These are phyloP conservation scores for Ecdyonurus torrentis DNA, from an alignment of 2,888 invertebrate species.

Conservation along the genomic window DNA sequence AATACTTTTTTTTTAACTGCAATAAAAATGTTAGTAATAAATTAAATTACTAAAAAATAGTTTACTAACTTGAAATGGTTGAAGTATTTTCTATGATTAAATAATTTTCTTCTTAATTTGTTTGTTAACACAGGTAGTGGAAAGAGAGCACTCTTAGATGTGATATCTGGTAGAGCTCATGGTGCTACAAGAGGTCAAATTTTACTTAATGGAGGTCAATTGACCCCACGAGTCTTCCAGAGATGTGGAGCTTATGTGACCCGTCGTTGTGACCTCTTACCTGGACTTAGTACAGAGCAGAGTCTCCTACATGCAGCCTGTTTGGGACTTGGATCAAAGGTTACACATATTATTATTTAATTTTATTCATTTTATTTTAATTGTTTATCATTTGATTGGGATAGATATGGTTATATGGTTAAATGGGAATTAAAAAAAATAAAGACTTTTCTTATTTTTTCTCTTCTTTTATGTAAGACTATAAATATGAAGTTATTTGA, in stretches of 20 bases:
- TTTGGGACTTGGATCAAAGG: constrained; percentile 39
- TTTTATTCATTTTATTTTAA: background rate
- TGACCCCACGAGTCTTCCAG: constrained; percentile 66
- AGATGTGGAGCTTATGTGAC: constrained; percentile 78
- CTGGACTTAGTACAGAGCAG: constrained; percentile 76
- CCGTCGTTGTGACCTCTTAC: constrained; percentile 67
- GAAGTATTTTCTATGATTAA: too few species aligned
- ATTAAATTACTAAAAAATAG: too few species aligned
- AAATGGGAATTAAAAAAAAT: too few species aligned
- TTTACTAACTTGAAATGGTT: too few species aligned
- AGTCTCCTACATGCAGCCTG: constrained; percentile 59
- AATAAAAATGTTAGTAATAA: too few species aligned
- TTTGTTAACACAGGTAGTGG: constrained; percentile 56
- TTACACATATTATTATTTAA: constrained; percentile 21
- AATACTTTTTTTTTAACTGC: too few species aligned
- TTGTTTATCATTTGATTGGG: too few species aligned
- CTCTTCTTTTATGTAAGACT: too few species aligned
- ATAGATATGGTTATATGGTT: too few species aligned
- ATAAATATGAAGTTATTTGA: too few species aligned
- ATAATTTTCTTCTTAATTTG: too few species aligned
- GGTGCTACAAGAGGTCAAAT: constrained; percentile 79
- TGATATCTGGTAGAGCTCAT: constrained; percentile 41
- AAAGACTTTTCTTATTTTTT: too few species aligned
- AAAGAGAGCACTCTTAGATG: constrained; percentile 84
- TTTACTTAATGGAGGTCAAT: constrained; percentile 67